Evolutionary conservation across 2,113 vertebrate genomes (phyloP).

Genomic region (Carollia perspicillata): DNA sequence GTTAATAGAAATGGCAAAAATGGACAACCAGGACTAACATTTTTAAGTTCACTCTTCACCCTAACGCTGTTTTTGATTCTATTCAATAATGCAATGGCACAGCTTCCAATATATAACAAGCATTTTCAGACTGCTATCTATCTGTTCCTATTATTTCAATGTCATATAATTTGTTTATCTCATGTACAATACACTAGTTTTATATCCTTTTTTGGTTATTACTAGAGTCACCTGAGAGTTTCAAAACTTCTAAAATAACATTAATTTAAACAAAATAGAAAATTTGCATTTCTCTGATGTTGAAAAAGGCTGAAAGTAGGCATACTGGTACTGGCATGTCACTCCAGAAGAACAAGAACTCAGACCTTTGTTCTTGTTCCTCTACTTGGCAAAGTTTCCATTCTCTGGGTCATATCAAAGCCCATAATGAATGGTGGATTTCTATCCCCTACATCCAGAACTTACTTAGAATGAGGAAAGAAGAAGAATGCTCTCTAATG

Average conservation of each 20-base stretch:
- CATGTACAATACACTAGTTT: not conserved
- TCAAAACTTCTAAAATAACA: not conserved
- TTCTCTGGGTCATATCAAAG: not conserved
- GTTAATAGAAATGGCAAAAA: not conserved
- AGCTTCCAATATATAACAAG: not conserved
- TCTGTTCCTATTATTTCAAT: not conserved
- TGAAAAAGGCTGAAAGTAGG: not conserved
- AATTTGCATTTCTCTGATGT: not conserved
- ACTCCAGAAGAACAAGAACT: not conserved
- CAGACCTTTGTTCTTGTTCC: not conserved
- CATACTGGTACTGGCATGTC: not conserved
- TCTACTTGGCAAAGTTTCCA: not conserved
- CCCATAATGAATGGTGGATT: not conserved
- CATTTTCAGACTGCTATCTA: not conserved
- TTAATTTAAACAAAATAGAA: not conserved
- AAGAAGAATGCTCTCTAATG: not conserved
- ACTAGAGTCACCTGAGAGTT: not conserved
- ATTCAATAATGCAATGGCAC: not conserved
- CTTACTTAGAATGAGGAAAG: not conserved
- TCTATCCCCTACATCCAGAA: accelerated
- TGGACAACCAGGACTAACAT: not conserved
- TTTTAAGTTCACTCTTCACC: not conserved
- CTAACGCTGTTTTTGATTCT: not conserved
- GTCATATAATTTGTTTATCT: not conserved
- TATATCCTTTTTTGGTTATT: not conserved